These are phyloP conservation scores for Canis aureus DNA, from an alignment of 2,113 vertebrate species.

Conservation along the genomic window DNA sequence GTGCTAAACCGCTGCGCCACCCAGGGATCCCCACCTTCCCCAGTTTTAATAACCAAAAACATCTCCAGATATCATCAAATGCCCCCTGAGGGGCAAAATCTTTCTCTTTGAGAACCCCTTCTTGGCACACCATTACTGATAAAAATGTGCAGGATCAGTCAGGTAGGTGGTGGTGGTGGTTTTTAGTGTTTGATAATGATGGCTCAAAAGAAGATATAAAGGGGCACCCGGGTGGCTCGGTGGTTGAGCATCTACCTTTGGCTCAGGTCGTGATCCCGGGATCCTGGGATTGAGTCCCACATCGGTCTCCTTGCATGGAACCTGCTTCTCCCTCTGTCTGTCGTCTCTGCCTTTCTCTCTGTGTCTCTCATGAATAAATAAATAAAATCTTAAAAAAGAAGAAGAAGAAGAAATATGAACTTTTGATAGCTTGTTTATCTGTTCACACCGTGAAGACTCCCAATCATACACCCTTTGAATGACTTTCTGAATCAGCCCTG, in stretches of 20 bases:
- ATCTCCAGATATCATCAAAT: background rate
- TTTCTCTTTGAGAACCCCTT: background rate
- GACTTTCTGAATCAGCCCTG: background rate
- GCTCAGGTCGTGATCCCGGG: no score
- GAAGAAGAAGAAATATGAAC: background rate
- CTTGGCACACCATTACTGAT: background rate
- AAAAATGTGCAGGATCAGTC: background rate
- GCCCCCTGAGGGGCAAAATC: no score
- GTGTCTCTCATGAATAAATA: no score
- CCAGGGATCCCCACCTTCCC: no score
- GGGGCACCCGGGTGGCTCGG: no score
- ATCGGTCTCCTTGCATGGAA: no score
- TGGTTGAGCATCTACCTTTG: no score
- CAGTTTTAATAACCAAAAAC: background rate
- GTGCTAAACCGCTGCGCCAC: no score
- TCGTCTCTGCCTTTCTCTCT: no score
- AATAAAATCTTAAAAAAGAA: no score
- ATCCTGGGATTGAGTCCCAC: no score
- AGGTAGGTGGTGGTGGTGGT: background rate
- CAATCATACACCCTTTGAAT: accelerated
- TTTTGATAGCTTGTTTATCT: background rate
- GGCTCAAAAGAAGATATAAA: background rate
- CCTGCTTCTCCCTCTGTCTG: no score
- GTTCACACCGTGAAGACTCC: background rate
- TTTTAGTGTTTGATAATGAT: background rate